phyloP scores from a whole-genome alignment of 2,888 invertebrate genomes.

The Poecilus cupreus region DNA sequence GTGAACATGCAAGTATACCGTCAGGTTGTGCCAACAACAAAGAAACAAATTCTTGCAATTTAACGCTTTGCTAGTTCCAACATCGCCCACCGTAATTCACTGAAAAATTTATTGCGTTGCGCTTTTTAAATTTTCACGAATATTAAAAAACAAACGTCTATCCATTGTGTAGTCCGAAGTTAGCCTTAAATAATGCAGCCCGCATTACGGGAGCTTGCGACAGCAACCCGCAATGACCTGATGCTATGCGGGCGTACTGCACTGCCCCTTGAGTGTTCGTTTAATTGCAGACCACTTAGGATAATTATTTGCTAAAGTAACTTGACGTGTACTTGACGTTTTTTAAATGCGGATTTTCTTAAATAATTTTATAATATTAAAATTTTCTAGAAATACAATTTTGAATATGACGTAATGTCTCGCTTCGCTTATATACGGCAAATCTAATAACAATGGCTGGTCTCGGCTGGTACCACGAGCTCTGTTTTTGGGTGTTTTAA shows the following conservation, averaged over 20 bases:
- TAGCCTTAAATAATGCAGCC: constrained; percentile 38
- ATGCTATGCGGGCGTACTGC: not conserved
- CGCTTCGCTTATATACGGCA: too few relatives aligned
- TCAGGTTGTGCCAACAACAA: constrained; percentile 30
- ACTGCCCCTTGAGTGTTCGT: not conserved
- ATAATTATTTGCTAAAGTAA: constrained; percentile 38
- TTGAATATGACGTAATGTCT: too few relatives aligned
- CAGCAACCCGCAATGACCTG: not conserved
- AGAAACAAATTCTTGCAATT: constrained; percentile 57
- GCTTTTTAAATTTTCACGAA: constrained; percentile 47
- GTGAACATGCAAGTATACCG: constrained; percentile 6
- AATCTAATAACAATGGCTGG: too few relatives aligned
- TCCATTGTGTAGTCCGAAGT: constrained; percentile 15
- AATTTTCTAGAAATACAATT: too few relatives aligned
- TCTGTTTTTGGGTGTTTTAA: too few relatives aligned
- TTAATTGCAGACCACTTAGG: constrained; percentile 38
- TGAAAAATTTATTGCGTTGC: constrained; percentile 48
- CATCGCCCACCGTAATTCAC: constrained; percentile 47
- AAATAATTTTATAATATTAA: not conserved
- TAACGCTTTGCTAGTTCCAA: constrained; percentile 42
- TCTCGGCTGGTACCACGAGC: too few relatives aligned
- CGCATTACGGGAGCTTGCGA: not conserved
- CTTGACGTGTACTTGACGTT: constrained; percentile 27
- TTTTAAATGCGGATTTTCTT: not conserved
- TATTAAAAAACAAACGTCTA: constrained; percentile 49